Evolutionary conservation across 2,888 invertebrate species (phyloP), one percentile per base, ranked within the genome.

Genomic region (Leptopilina syphax): DNA sequence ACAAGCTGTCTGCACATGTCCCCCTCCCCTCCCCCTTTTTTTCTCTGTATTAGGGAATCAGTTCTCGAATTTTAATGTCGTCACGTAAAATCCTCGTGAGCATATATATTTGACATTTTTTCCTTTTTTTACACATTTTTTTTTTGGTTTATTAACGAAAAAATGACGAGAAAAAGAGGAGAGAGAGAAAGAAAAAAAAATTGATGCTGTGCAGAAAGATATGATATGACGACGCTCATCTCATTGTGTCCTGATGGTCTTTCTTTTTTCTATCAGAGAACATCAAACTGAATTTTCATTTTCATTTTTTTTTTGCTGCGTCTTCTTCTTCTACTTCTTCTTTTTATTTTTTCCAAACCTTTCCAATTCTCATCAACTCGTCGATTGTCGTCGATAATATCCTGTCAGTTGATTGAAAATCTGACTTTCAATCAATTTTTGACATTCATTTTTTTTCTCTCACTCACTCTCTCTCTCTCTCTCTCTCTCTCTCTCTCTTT

Each of bases 1-100:
- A 81, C 79, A 77, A 79, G 81, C 79, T 82, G 34, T 57, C 57
- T 47, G 50, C 34, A 34, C 4, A 34, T 50, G 50, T 0, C 18
- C 10, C 47, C 1, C 18, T 5, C 47, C 44, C 18, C 18, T 18
- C 18, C 18, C 18, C 18, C 18, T 18, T 18, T 18, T 18, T n/a
- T 44, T 44, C 44, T 34, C 34, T 57, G 13, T 73, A 57, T 73
- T 73, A n/a, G 50, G 50, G 73, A 73, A 73, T 73, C 73, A 57
- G 54, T 24, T 34, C 8, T 73, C n/a, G 34, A 73, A 73, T 73
- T 73, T 73, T 54, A 73, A 73, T 27, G 57, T 73, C 57, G 57
- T 57, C 34, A 73, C 34, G 73, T 54, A 73, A 57, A 50, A 50
- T 50, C 50, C 73, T 57, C 70, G n/a, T 34, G 9, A 34, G 73